Percentiles rank a stretch among this genome's conserved stretches.
Evolutionary conservation across 2,113 vertebrate species (phyloP).

Genomic region (Rhinogobius similis): DNA sequence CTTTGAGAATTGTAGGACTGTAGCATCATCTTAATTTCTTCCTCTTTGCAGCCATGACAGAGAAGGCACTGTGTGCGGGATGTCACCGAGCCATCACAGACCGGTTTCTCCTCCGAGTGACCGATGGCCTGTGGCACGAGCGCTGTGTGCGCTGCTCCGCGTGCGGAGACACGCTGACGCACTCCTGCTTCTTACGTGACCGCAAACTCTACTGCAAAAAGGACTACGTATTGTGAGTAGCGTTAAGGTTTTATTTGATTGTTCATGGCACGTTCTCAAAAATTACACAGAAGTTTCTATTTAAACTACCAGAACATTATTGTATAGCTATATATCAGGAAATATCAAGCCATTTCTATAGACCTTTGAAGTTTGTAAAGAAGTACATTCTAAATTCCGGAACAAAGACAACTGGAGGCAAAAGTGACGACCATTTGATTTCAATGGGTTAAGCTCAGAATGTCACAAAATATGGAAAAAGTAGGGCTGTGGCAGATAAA

Average conservation of each 20-base stretch:
- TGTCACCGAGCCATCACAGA: slow-evolving; percentile 89
- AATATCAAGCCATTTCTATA: background rate
- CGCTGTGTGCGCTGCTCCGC: slow-evolving; percentile 88
- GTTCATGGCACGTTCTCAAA: too few relatives aligned
- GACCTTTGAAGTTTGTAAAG: too few relatives aligned
- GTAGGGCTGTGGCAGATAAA: too few relatives aligned
- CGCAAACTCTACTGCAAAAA: slow-evolving; percentile 93
- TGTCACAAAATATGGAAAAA: too few relatives aligned
- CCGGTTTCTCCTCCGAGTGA: slow-evolving; percentile 91
- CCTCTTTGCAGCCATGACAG: slow-evolving; percentile 70
- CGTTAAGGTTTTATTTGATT: background rate
- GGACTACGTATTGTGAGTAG: slow-evolving; percentile 92
- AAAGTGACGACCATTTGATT: too few relatives aligned
- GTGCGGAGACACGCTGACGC: slow-evolving; percentile 88
- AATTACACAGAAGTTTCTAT: too few relatives aligned
- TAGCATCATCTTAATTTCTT: slow-evolving; percentile 13
- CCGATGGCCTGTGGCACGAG: slow-evolving; percentile 93
- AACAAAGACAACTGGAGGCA: too few relatives aligned
- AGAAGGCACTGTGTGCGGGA: slow-evolving; percentile 86
- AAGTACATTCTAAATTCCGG: too few relatives aligned
- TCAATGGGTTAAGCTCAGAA: too few relatives aligned
- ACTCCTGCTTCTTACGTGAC: slow-evolving; percentile 92
- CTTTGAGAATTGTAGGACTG: background rate
- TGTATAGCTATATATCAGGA: background rate
- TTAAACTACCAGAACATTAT: background rate